A percentile compares a stretch with the other conserved stretches of the same genome.
Evolutionary conservation across 2,797 vertebrate species (phyloP).

Genomic region (Trematomus bernacchii): DNA sequence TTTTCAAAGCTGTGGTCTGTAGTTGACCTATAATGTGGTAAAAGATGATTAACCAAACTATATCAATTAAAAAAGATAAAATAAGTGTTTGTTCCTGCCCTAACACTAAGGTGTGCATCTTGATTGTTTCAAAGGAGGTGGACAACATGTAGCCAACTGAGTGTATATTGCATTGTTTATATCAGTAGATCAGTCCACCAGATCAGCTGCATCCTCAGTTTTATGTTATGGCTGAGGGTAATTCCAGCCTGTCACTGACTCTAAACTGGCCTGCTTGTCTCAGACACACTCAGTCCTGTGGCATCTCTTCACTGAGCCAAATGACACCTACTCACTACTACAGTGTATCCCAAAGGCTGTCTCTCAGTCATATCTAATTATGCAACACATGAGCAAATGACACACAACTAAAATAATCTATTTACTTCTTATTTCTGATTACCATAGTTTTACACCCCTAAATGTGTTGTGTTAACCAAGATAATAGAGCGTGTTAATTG

Average conservation of each 20-base stretch:
- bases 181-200: not conserved
- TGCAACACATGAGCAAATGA: conserved; percentile 14
- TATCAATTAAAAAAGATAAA: not conserved
- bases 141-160: not conserved
- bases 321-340: conserved; percentile 29
- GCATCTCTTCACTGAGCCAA: conserved; percentile 57
- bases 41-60: not conserved
- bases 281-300: conserved; percentile 39
- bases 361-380: conserved; percentile 29
- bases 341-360: conserved; percentile 11
- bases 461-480: not conserved
- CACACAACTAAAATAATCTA: conserved; percentile 16
- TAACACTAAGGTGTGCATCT: not conserved
- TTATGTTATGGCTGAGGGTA: conserved; percentile 29
- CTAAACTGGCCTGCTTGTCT: conserved; percentile 51
- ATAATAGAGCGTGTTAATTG: not conserved
- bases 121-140: not conserved
- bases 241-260: conserved; percentile 46
- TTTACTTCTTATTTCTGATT: conserved; percentile 4
- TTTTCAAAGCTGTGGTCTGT: not conserved
- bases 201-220: conserved; percentile 33
- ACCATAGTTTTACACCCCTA: conserved; percentile 19
- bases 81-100: not conserved
- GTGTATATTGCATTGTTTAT: not conserved
- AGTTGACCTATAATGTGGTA: not conserved